phyloP scores from a whole-genome alignment of 1,140 invertebrate genomes.

The Caenorhabditis elegans region DNA sequence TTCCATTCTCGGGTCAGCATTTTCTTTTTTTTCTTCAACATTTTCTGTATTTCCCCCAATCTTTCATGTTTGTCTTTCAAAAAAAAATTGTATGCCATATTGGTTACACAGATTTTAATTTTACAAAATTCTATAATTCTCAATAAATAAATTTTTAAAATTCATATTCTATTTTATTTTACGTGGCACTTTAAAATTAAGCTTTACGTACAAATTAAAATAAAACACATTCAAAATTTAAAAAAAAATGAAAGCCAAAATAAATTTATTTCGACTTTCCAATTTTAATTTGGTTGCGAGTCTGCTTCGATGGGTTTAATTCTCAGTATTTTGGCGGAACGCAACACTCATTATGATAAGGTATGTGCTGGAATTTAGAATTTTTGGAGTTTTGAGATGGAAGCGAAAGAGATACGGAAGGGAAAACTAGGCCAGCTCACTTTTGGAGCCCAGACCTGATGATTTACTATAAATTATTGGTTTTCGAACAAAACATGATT shows the following conservation, averaged over 20 bases:
- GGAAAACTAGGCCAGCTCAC: too few species aligned
- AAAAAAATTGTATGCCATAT: conserved; percentile 15
- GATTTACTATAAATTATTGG: too few species aligned
- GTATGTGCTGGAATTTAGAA: background rate
- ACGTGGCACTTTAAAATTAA: background rate
- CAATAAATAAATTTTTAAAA: background rate
- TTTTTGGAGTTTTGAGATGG: too few species aligned
- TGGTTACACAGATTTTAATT: background rate
- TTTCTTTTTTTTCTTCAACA: background rate
- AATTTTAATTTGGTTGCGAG: background rate
- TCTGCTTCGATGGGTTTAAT: conserved; percentile 9
- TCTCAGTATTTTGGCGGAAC: conserved; percentile 26
- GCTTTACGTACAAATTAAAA: too few species aligned
- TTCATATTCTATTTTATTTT: background rate
- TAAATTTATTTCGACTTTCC: background rate
- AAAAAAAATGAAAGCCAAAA: too few species aligned
- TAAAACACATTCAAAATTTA: too few species aligned
- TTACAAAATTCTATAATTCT: conserved; percentile 3
- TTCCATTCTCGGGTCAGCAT: conserved; percentile 2
- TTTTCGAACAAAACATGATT: too few species aligned
- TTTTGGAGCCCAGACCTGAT: too few species aligned
- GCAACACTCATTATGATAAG: conserved; percentile 9
- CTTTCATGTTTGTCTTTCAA: background rate
- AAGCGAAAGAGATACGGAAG: too few species aligned
- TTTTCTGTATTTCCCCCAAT: background rate